Conservation (phyloP, 2,113 vertebrate genomes). For the Callipepla squamata region DNA sequence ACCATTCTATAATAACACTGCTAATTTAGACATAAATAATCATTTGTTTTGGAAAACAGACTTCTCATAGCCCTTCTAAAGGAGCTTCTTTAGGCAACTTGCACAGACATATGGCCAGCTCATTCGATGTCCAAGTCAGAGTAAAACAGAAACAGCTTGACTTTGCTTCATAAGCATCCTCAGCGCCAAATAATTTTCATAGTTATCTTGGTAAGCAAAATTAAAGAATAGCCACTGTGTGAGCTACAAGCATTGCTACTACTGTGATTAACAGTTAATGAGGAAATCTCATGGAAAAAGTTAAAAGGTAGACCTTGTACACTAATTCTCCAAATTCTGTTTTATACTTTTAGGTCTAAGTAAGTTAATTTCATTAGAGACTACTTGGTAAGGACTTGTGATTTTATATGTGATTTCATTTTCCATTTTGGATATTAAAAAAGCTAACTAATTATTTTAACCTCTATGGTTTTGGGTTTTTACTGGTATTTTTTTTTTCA, state of each 20-base stretch:
- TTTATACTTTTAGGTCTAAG: neutral
- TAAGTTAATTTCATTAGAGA: neutral
- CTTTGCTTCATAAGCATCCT: neutral
- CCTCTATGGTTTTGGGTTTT: neutral
- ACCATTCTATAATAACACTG: neutral
- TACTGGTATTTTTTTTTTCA: neutral
- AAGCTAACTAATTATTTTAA: neutral
- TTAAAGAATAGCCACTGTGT: neutral
- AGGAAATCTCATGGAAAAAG: neutral
- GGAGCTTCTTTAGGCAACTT: neutral
- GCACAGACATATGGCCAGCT: neutral
- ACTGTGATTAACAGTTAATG: neutral
- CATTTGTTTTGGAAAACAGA: neutral
- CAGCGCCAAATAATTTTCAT: neutral
- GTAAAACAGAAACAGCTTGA: neutral
- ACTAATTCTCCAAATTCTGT: neutral
- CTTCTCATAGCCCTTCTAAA: neutral
- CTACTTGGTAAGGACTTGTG: neutral
- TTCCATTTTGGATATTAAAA: neutral
- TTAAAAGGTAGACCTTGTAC: neutral
- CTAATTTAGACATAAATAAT: neutral
- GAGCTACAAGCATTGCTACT: neutral
- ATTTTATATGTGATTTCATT: neutral
- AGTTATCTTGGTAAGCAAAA: neutral
- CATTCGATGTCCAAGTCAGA: neutral